phyloP scores from a whole-genome alignment of 2,888 invertebrate species.

The Hypsopygia costalis region DNA sequence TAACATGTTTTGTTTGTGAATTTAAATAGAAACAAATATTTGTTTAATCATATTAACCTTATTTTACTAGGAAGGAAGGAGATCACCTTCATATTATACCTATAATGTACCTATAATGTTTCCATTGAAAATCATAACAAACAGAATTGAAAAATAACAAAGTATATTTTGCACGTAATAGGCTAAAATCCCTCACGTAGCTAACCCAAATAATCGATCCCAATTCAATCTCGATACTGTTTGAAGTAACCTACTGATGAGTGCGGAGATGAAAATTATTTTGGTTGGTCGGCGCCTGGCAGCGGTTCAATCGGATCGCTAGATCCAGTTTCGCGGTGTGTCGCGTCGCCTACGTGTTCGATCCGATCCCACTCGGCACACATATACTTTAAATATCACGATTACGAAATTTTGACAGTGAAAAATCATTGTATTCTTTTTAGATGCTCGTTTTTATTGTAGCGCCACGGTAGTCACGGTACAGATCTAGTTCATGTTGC shows the following conservation, averaged over 20 bases:
- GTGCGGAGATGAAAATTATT: conserved; percentile 64
- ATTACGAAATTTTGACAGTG: conserved; percentile 41
- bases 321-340: conserved; percentile 35
- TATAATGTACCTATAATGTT: too few relatives aligned
- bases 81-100: too few relatives aligned
- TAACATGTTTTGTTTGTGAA: too few relatives aligned
- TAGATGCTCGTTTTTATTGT: conserved; percentile 19
- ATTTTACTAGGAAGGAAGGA: too few relatives aligned
- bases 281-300: conserved; percentile 66
- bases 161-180: not conserved
- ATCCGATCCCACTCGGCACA: conserved; percentile 44
- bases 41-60: too few relatives aligned
- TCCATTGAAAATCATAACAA: too few relatives aligned
- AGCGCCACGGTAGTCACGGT: conserved; percentile 15
- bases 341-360: conserved; percentile 50
- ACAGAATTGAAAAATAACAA: conserved; percentile 1
- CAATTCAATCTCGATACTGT: conserved; percentile 39
- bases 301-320: conserved; percentile 55
- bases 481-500: conserved; percentile 13
- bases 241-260: conserved; percentile 38
- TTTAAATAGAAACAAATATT: too few relatives aligned
- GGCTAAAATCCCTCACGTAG: too few relatives aligned
- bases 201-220: conserved; percentile 23
- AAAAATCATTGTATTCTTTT: conserved; percentile 26
- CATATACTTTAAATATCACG: conserved; percentile 43